phyloP scores from a whole-genome alignment of 37 sponge, comb jelly and placozoan species.

The Ephydatia muelleri region DNA sequence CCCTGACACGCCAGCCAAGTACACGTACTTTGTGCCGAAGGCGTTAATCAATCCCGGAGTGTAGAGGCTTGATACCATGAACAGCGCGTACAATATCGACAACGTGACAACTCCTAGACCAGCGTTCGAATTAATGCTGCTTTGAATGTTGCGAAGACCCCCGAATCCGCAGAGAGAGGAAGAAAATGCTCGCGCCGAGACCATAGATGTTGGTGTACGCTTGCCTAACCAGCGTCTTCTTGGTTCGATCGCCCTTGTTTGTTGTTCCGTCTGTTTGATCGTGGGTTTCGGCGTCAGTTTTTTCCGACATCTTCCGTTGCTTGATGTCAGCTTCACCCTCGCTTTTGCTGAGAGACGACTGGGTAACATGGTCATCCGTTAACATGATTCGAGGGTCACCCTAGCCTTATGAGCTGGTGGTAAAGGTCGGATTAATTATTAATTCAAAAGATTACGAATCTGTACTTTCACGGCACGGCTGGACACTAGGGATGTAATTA shows the following conservation, averaged over 20 bases:
- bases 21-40: slow-evolving; percentile 10
- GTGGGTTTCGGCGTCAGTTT: neutral
- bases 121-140: slow-evolving; percentile 18
- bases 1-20: neutral
- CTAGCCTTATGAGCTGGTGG: too few relatives aligned
- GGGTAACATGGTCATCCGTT: neutral
- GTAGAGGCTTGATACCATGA: slow-evolving; percentile 7
- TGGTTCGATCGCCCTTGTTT: neutral
- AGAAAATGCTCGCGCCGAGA: slow-evolving; percentile 8
- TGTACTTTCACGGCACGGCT: too few relatives aligned
- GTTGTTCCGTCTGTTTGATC: neutral
- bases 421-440: too few relatives aligned
- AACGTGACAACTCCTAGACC: slow-evolving; percentile 25
- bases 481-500: too few relatives aligned
- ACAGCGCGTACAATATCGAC: slow-evolving; percentile 18
- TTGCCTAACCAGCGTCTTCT: neutral
- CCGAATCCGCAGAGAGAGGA: neutral
- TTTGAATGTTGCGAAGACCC: slow-evolving; percentile 23
- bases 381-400: neutral
- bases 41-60: neutral
- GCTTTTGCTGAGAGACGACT: neutral
- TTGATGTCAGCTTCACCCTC: neutral
- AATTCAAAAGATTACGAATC: too few relatives aligned
- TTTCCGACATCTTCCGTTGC: neutral
- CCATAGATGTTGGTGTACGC: slow-evolving; percentile 40